Base-by-base conservation (phyloP, 1,140 invertebrate species). In the Andricus grossulariae region DNA sequence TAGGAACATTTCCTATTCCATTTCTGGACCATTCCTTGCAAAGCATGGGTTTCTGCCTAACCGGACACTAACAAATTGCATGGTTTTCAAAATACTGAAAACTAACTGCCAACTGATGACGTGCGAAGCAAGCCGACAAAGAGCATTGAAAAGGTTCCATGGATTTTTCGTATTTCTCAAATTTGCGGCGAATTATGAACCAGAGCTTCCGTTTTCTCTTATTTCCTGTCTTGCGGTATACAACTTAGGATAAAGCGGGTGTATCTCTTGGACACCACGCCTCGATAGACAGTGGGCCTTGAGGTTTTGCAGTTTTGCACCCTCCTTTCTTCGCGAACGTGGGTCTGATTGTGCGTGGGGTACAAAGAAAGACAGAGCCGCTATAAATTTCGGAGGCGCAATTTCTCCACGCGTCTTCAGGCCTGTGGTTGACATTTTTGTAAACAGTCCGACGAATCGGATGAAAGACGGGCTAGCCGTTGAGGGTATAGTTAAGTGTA, bases 361-460 rank as follows among this genome's bases (percentile, higher is more conserved):
- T 15, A 66, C 60, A 66, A 66, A 66, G 25, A 66, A 66, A 66
- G 60, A 15, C 57, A 60, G 12, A 25, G 13, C 19, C 60, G 52
- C 75, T 50, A 86, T 87, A 85, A 86, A 87, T 86, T 81, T 66
- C 71, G 7, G 8, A 66, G 60, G 16, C 15, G 10, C 78, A 79
- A 83, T 86, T 87, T 80, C 73, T 81, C 81, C 78, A 74, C 80
- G 78, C 78, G 83, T 81, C 79, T 74, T 50, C 75, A 66, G 73
- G 25, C 54, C 66, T 51, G 57, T 55, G 71, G 80, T 73, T 81
- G 76, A 85, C 80, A 76, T 76, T 83, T 79, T 79, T 75, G 79
- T 82, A 84, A 84, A 84, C 78, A 77, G 73, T 83, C 55, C 76
- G 70, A 32, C 75, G 66, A 81, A 60, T 79, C 60, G 50, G 50